Percentiles rank a stretch among this genome's conserved stretches.
These are phyloP conservation scores for Telmatherina bonti DNA, from an alignment of 2,797 vertebrate genomes.

Conservation along the genomic window DNA sequence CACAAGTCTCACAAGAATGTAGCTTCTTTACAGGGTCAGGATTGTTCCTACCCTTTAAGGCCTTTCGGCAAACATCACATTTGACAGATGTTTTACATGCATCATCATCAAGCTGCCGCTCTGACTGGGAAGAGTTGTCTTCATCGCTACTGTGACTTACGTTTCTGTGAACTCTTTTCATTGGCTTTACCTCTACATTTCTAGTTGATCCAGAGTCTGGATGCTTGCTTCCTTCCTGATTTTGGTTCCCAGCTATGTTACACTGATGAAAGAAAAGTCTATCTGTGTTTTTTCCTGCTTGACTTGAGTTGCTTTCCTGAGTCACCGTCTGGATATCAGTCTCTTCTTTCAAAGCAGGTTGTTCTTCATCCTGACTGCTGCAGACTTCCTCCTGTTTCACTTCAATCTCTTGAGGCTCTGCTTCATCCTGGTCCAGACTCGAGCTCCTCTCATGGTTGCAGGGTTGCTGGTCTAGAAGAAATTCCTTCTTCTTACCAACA, in stretches of 20 bases:
- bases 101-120: not conserved
- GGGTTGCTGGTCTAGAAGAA: conserved; percentile 21
- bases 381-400: conserved; percentile 33
- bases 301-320: conserved; percentile 7
- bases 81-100: not conserved
- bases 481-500: conserved; percentile 15
- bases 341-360: conserved; percentile 15
- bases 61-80: conserved; percentile 21
- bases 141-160: not conserved
- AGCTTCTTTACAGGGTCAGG: not conserved
- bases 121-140: not conserved
- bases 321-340: not conserved
- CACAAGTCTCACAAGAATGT: not conserved
- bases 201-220: not conserved
- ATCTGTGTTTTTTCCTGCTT: not conserved
- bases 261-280: too few relatives aligned
- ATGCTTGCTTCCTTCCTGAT: not conserved
- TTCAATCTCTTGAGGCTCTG: conserved; percentile 15
- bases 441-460: conserved; percentile 18
- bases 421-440: conserved; percentile 13
- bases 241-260: not conserved
- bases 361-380: conserved; percentile 1
- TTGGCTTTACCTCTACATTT: not conserved
- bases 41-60: not conserved
- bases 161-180: not conserved